Percentiles rank a stretch among this genome's conserved stretches.
phyloP scores from a whole-genome alignment of 2,113 vertebrate species.

The Pimephales promelas region DNA sequence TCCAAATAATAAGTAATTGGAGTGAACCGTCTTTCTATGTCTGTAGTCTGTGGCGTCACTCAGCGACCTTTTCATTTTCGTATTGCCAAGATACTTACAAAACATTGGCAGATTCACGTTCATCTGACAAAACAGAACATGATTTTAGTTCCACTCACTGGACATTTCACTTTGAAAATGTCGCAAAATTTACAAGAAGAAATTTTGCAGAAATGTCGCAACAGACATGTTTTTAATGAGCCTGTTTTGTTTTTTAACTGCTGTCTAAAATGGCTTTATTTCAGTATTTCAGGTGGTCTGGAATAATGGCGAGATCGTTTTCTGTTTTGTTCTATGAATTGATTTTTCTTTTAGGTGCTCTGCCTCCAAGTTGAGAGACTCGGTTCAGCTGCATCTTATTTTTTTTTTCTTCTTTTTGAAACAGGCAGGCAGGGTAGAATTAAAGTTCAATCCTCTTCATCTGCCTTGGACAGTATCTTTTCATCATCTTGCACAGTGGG shows the following conservation, averaged over 20 bases:
- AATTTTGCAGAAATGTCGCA: background rate
- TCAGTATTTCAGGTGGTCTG: background rate
- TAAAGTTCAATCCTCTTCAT: slow-evolving; percentile 23
- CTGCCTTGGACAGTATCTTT: slow-evolving; percentile 43
- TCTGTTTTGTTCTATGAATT: background rate
- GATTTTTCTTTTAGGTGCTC: background rate
- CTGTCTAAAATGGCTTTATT: background rate
- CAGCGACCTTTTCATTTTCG: no score
- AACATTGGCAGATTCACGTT: background rate
- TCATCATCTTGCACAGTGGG: slow-evolving; percentile 54
- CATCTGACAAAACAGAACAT: background rate
- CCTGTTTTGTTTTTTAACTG: background rate
- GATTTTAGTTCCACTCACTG: background rate
- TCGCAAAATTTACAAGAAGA: no score
- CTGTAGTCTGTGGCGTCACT: background rate
- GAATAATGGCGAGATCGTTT: background rate
- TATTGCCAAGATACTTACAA: background rate
- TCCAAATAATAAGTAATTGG: no score
- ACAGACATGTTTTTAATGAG: background rate
- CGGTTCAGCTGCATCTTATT: background rate
- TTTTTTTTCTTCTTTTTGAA: background rate
- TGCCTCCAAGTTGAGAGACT: background rate
- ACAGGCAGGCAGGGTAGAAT: slow-evolving; percentile 25
- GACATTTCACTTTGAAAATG: background rate
- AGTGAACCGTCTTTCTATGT: no score